These are phyloP conservation scores for Ctenopoma multispine DNA, from an alignment of 2,797 vertebrate genomes.

Conservation along the genomic window DNA sequence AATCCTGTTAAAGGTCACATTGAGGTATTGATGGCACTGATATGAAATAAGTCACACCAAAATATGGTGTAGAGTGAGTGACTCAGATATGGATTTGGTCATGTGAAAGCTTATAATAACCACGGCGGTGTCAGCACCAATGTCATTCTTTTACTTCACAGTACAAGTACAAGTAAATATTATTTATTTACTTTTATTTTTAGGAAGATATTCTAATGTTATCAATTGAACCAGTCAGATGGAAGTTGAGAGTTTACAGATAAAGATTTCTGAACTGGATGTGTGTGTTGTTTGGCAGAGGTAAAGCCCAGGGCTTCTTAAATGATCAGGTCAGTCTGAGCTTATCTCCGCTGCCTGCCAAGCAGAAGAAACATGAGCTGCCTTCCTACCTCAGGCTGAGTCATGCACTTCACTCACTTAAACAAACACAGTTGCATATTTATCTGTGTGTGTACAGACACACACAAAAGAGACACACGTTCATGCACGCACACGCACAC, in stretches of 20 bases:
- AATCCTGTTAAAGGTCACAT: conserved; percentile 58
- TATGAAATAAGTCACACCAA: conserved; percentile 31
- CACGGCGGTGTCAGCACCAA: not conserved
- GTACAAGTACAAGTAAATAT: not conserved
- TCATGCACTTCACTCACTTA: conserved; percentile 65
- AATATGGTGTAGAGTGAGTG: conserved; percentile 17
- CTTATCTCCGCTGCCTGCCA: conserved; percentile 64
- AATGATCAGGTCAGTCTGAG: conserved; percentile 63
- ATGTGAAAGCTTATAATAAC: not conserved
- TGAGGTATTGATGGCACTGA: conserved; percentile 43
- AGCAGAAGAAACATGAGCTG: conserved; percentile 72
- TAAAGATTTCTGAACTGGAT: conserved; percentile 38
- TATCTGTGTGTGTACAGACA: conserved; percentile 20
- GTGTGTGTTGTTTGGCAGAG: conserved; percentile 45
- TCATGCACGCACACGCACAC: not conserved
- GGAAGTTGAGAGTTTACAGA: conserved; percentile 30
- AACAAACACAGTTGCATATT: conserved; percentile 68
- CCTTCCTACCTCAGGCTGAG: conserved; percentile 70
- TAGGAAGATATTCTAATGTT: too few relatives aligned
- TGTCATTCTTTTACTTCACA: not conserved
- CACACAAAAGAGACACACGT: conserved; percentile 5
- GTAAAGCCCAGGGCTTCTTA: conserved; percentile 49
- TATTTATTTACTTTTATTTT: too few relatives aligned
- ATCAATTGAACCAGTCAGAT: conserved; percentile 40
- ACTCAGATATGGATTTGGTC: conserved; percentile 23